Conservation (phyloP, 1,140 invertebrate species). For the Drosophila chauvacae region DNA sequence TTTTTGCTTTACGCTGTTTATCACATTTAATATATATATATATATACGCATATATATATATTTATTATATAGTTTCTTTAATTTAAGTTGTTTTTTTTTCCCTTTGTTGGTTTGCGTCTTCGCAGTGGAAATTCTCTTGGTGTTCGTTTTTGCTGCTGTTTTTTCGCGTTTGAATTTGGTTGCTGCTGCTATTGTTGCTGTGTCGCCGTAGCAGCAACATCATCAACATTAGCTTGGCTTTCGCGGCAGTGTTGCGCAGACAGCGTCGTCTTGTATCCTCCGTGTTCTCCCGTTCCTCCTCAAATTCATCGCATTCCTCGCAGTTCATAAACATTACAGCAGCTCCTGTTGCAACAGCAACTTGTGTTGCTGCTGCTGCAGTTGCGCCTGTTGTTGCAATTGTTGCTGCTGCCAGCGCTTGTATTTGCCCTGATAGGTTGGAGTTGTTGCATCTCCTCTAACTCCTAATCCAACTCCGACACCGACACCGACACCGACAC, state of each 20-base stretch:
- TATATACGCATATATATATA: constrained; percentile 48
- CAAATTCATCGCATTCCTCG: neutral
- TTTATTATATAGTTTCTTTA: constrained; percentile 58
- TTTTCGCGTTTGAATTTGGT: constrained; percentile 22
- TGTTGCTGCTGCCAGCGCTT: constrained; percentile 77
- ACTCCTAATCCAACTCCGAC: neutral
- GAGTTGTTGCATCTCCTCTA: constrained; percentile 22
- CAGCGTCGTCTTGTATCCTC: constrained; percentile 31
- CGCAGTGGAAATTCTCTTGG: constrained; percentile 61
- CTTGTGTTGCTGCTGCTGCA: constrained; percentile 71
- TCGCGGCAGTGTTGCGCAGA: constrained; percentile 45
- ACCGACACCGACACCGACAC: too few species aligned
- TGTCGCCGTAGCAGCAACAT: neutral
- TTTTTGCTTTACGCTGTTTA: constrained; percentile 77
- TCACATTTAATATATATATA: constrained; percentile 79
- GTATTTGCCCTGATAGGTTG: constrained; percentile 70
- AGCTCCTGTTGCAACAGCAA: constrained; percentile 73
- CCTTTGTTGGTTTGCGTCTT: constrained; percentile 55
- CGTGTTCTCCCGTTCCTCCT: constrained; percentile 15
- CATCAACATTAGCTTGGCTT: constrained; percentile 34
- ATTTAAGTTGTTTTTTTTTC: constrained; percentile 53
- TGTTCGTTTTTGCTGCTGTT: constrained; percentile 14
- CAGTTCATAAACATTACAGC: constrained; percentile 42
- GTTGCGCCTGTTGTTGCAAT: constrained; percentile 67
- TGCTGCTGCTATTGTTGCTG: constrained; percentile 23